Percentiles rank a stretch among this genome's conserved stretches.
phyloP scores from a whole-genome alignment of 2,888 invertebrate species.

The Amphipoea lucens region DNA sequence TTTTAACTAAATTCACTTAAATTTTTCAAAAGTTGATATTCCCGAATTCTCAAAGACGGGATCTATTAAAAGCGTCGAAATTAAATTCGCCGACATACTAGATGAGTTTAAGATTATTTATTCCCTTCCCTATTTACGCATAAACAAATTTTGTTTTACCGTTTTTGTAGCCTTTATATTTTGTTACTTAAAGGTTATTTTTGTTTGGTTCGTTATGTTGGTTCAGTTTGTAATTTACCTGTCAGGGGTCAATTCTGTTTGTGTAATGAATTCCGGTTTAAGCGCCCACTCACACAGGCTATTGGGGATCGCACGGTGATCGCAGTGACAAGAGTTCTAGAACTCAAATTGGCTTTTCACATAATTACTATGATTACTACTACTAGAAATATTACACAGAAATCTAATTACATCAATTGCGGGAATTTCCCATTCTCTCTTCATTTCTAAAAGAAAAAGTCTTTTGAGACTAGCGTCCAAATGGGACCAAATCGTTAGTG shows the following conservation, averaged over 20 bases:
- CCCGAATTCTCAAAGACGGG: slow-evolving; percentile 66
- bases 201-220: slow-evolving; percentile 56
- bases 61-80: slow-evolving; percentile 71
- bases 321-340: slow-evolving; percentile 36
- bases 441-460: background rate
- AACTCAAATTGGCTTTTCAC: slow-evolving; percentile 13
- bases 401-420: background rate
- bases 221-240: slow-evolving; percentile 63
- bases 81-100: slow-evolving; percentile 73
- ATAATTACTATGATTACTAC: background rate
- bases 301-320: slow-evolving; percentile 47
- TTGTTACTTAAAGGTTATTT: slow-evolving; percentile 53
- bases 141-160: slow-evolving; percentile 50
- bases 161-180: slow-evolving; percentile 46
- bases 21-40: slow-evolving; percentile 64
- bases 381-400: background rate
- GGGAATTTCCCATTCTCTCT: background rate
- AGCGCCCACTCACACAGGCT: slow-evolving; percentile 65
- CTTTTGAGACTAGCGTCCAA: background rate
- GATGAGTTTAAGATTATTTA: slow-evolving; percentile 78
- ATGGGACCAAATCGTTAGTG: background rate
- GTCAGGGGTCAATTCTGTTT: slow-evolving; percentile 73
- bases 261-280: slow-evolving; percentile 73
- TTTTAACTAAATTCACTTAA: slow-evolving; percentile 42
- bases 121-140: slow-evolving; percentile 74